These are phyloP conservation scores for Bombylius major DNA, from an alignment of 2,888 invertebrate species.

Conservation along the genomic window DNA sequence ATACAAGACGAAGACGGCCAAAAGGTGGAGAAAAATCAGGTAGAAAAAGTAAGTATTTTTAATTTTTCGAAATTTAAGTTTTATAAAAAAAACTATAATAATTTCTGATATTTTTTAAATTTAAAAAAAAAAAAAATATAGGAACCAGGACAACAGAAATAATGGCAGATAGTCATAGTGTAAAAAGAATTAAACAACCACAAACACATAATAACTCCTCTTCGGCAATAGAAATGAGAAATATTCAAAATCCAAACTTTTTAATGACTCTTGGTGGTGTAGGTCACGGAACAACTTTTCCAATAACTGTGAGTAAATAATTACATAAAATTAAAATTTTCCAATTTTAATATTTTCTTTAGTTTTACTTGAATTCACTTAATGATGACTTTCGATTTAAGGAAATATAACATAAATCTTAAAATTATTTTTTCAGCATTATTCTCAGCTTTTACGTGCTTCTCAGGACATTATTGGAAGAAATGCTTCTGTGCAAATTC, in stretches of 20 bases:
- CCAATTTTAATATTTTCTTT: background rate
- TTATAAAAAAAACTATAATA: background rate
- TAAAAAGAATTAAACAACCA: background rate
- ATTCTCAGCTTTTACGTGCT: slow-evolving; percentile 21
- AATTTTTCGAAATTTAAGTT: background rate
- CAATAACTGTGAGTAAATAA: slow-evolving; percentile 19
- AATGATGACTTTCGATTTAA: too few species aligned
- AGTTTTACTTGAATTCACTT: too few species aligned
- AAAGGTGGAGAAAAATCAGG: slow-evolving; percentile 55
- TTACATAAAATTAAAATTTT: background rate
- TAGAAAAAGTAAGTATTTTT: slow-evolving; percentile 38
- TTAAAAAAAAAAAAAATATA: background rate
- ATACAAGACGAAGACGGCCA: slow-evolving; percentile 80
- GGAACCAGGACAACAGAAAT: background rate
- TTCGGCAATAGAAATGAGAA: slow-evolving; percentile 17
- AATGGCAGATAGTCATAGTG: slow-evolving; percentile 4
- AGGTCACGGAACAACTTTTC: slow-evolving; percentile 17
- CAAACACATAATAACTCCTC: slow-evolving; percentile 1
- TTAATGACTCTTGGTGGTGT: slow-evolving; percentile 21
- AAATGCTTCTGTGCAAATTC: background rate
- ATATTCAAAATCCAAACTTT: slow-evolving; percentile 21
- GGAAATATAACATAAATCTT: too few species aligned
- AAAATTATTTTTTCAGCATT: slow-evolving; percentile 10
- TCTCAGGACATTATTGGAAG: slow-evolving; percentile 18
- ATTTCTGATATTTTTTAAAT: background rate